Conservation (phyloP, 2,113 vertebrate species). For the Laterallus jamaicensis region DNA sequence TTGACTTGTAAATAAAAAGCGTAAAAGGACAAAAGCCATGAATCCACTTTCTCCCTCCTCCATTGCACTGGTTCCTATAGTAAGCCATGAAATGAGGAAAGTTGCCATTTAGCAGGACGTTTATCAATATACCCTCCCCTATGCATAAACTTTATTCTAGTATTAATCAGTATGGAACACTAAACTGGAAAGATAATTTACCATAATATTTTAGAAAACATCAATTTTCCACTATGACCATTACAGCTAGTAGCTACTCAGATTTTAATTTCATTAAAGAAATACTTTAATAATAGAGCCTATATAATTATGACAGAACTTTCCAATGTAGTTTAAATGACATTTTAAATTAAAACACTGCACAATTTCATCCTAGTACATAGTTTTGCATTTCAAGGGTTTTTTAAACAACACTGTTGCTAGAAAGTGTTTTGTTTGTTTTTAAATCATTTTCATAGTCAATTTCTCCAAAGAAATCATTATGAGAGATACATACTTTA, state of each 20-base stretch:
- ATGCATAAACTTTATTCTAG: background rate
- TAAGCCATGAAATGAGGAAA: background rate
- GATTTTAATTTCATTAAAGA: background rate
- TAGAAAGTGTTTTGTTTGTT: background rate
- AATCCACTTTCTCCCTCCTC: background rate
- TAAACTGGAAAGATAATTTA: background rate
- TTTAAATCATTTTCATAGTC: background rate
- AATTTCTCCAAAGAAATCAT: background rate
- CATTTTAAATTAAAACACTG: background rate
- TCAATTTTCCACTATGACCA: background rate
- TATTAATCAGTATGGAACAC: background rate
- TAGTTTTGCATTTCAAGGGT: background rate
- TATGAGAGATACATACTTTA: background rate
- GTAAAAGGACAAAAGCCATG: background rate
- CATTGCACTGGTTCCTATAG: background rate
- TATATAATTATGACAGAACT: background rate
- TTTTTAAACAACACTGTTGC: background rate
- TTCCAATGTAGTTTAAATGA: background rate
- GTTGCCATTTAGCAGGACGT: background rate
- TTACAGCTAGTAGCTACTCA: background rate
- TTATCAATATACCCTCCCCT: background rate
- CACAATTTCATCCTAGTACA: background rate
- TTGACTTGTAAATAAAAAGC: background rate
- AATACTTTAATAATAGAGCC: background rate
- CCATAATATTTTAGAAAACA: background rate